Evolutionary conservation across 1,140 invertebrate species (phyloP), one percentile per base, ranked within the genome.

Genomic region (Capitella teleta): DNA sequence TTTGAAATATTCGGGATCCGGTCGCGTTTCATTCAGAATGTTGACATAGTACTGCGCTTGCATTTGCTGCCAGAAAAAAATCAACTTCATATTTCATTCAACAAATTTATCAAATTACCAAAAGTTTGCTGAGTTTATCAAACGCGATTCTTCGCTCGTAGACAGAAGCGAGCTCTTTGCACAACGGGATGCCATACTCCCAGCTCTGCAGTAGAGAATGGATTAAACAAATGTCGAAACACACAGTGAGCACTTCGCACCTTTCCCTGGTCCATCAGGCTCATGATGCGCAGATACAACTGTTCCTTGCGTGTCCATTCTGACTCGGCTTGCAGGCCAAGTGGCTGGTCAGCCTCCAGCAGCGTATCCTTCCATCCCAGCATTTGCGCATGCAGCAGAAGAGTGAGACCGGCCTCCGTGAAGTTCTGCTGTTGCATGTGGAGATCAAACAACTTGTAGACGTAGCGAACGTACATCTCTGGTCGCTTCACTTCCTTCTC

Each of bases 171-270:
- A 72, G 49, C 49, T 68, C 62, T 47, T 71, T 66, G 54, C 68
- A 83, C 23, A 97, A 64, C 0, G 89, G 88, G 44, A 96, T 83
- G 0, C 90, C 90, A 74, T 93, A 89, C 64, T 97, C 92, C 92
- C 91, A 96, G 57, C 87, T 87, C 79, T 87, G 61, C 19, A 70
- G 75, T 46, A 34, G 42, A 41, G 45, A 34, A 47, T 2, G 16
- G 25, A 40, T 21, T 18, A 6, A 18, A 2, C 21, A 12, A 34
- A 0, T 10, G 10, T 12, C 10, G 32, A 34, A 34, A 10, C 32
- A 34, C 32, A 34, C 32, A 34, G 10, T 1, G 16, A 34, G 32
- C 16, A 0, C 16, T 10, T 34, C 50, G 58, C 36, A 69, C 67
- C 60, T 70, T 67, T 34, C 66, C 64, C 53, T 61, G 60, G 44